Percentiles rank a stretch among this genome's conserved stretches.
Conservation (phyloP, 2,888 invertebrate genomes). For the Apamea sordens region DNA sequence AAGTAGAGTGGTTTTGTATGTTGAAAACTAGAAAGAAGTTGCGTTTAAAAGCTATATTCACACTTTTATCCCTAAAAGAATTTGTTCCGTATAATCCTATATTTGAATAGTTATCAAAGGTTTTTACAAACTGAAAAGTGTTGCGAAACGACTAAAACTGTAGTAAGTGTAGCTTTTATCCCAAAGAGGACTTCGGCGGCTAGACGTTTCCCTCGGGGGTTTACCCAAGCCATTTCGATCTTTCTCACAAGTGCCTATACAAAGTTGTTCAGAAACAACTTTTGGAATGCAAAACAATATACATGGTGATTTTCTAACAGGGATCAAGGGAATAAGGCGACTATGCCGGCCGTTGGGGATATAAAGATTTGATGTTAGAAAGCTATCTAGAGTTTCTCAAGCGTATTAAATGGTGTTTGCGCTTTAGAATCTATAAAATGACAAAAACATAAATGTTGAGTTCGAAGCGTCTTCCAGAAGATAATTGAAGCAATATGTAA, state of each 20-base stretch:
- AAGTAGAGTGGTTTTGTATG: not conserved
- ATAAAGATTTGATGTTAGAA: not conserved
- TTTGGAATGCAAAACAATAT: constrained; percentile 34
- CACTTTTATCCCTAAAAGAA: not conserved
- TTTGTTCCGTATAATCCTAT: not conserved
- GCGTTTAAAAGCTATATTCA: not conserved
- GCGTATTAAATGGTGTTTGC: not conserved
- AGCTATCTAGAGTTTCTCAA: not conserved
- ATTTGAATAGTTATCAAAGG: constrained; percentile 4
- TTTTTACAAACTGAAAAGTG: constrained; percentile 6
- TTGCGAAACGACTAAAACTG: not conserved
- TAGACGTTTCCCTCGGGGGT: constrained; percentile 33
- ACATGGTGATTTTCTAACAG: not conserved
- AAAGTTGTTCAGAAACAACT: constrained; percentile 17
- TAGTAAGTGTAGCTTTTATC: constrained; percentile 37
- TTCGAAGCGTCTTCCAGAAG: not conserved
- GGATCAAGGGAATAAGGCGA: not conserved
- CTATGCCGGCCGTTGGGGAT: not conserved
- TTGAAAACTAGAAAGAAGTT: not conserved
- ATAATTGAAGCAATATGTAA: not conserved
- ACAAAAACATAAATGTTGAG: not conserved
- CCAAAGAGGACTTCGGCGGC: constrained; percentile 23
- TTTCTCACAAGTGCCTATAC: constrained; percentile 29
- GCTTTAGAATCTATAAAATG: not conserved
- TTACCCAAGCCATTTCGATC: constrained; percentile 41